phyloP scores from a whole-genome alignment of 1,140 invertebrate genomes.

The Lysiphlebus fabarum region DNA sequence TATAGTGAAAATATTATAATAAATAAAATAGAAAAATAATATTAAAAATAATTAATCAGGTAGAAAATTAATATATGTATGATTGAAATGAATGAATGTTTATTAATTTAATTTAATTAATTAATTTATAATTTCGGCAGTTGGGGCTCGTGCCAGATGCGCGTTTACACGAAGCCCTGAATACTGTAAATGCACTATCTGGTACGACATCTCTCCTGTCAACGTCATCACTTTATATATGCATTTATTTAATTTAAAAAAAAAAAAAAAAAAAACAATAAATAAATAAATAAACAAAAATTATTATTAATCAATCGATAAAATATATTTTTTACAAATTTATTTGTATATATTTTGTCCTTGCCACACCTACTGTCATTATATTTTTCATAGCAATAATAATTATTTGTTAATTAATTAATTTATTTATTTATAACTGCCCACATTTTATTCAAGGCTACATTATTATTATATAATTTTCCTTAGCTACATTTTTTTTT shows the following conservation, averaged over 20 bases:
- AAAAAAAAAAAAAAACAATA: too few species aligned
- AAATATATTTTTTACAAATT: too few species aligned
- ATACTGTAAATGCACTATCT: conserved; percentile 99
- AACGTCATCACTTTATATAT: conserved; percentile 44
- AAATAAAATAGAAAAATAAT: neutral
- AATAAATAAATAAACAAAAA: too few species aligned
- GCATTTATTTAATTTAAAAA: neutral
- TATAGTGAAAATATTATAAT: conserved; percentile 10
- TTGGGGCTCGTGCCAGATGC: conserved; percentile 91
- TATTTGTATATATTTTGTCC: too few species aligned
- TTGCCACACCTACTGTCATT: conserved; percentile 15
- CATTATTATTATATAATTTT: too few species aligned
- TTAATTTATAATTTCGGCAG: conserved; percentile 40
- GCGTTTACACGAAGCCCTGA: conserved; percentile 85
- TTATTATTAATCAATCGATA: too few species aligned
- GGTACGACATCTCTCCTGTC: conserved; percentile 85
- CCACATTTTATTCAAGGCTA: too few species aligned
- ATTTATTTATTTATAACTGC: neutral
- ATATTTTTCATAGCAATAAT: conserved; percentile 5
- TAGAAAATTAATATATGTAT: too few species aligned
- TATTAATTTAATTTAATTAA: neutral
- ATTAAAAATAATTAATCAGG: too few species aligned
- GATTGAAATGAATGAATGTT: too few species aligned
- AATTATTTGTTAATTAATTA: neutral
- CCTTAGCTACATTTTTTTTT: too few species aligned